Conservation (phyloP, 2,797 vertebrate genomes). For the Cynodonichthys magdalenae region DNA sequence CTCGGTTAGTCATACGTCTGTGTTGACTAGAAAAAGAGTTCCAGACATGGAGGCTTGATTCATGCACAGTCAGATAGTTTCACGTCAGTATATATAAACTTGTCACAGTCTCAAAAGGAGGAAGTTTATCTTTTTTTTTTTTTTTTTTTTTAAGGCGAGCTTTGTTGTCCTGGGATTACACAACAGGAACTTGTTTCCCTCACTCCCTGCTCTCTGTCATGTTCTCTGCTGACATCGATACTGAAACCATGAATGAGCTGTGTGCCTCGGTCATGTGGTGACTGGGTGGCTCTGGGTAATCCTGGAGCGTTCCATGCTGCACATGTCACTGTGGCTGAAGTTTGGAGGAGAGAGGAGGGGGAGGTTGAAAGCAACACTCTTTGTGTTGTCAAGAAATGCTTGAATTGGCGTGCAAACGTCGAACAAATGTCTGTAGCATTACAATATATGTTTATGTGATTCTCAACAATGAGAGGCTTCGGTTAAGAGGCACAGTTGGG, state of each 20-base stretch:
- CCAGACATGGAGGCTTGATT: neutral
- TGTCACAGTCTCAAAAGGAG: neutral
- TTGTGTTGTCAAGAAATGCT: constrained; percentile 7
- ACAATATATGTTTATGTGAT: neutral
- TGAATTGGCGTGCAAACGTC: neutral
- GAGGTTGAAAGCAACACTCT: neutral
- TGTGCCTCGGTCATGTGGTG: constrained; percentile 70
- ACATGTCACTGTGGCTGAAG: constrained; percentile 50
- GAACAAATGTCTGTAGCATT: neutral
- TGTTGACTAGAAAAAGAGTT: constrained; percentile 16
- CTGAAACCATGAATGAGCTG: constrained; percentile 67
- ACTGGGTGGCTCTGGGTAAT: constrained; percentile 56
- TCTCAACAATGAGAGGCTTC: neutral
- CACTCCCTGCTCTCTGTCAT: constrained; percentile 12
- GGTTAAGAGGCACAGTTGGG: neutral
- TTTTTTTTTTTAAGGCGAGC: constrained; percentile 11
- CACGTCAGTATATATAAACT: constrained; percentile 9
- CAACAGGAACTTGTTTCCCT: constrained; percentile 64
- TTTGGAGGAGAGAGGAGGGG: constrained; percentile 42
- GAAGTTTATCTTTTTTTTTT: neutral
- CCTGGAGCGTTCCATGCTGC: constrained; percentile 60
- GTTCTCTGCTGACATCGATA: constrained; percentile 63
- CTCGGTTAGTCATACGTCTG: constrained; percentile 20
- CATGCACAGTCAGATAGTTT: constrained; percentile 14
- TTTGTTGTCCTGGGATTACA: constrained; percentile 40